Evolutionary conservation across 2,888 invertebrate species (phyloP), one percentile per base, ranked within the genome.

Genomic region (Pammene aurita): DNA sequence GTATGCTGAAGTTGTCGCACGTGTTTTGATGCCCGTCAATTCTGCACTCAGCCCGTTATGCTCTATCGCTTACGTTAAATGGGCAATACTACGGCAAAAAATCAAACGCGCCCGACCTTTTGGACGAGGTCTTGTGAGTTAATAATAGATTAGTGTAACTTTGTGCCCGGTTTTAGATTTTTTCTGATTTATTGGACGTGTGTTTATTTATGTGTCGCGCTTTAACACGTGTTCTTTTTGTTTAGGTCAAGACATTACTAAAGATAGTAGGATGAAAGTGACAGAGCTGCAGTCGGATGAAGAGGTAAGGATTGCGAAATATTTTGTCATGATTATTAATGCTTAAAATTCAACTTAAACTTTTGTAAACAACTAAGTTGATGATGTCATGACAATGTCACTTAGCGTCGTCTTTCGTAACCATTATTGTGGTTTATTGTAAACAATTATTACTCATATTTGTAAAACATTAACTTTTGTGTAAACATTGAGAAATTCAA

Each of bases 171-270:
- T 57, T 69, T 62, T 42, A 54, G 55, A 18, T 52, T 60, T 16
- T 13, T 38, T 50, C 61, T 65, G 68, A 67, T 71, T 67, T 65
- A 69, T 67, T 70, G 42, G 34, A 26, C 1, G 26, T 75, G 80
- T 83, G 84, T 86, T 86, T 86, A 84, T 86, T 84, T 85, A 82
- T 77, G 75, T 75, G 65, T 65, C 70, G 71, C 71, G 74, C 74
- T 71, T 75, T 73, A 71, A 76, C 73, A 76, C 76, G 73, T 70
- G 74, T 57, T 83, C 74, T 77, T 77, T 84, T 84, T 87, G 83
- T 85, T 70, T 84, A 93, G 93, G 93, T 84, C 93, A 93, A 82
- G 93, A 93, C 78, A 88, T 90, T 79, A 92, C 86, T 80, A 92
- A 89, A 82, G 93, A 93, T 71, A 92, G 89, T 66, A 89, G 92